phyloP scores from a whole-genome alignment of 1,140 invertebrate species.

The Dendroctonus ponderosae region DNA sequence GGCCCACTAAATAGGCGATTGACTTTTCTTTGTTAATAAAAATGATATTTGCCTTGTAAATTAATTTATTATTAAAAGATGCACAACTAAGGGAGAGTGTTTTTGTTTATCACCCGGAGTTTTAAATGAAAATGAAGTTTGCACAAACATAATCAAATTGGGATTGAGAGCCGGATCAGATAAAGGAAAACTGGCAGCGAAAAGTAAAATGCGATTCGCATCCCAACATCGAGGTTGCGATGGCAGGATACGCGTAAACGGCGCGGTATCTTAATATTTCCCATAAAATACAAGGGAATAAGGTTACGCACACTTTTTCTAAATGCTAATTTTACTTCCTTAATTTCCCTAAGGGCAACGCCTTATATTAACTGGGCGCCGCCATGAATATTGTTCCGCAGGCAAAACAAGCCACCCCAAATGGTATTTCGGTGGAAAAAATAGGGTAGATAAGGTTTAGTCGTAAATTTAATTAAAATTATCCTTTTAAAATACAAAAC shows the following conservation, averaged over 20 bases:
- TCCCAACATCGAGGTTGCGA: conserved; percentile 8
- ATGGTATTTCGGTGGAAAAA: conserved; percentile 26
- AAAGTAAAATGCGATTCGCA: conserved; percentile 15
- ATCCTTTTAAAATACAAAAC: conserved; percentile 32
- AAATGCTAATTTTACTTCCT: conserved; percentile 35
- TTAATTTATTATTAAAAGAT: too few relatives aligned
- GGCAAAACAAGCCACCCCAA: conserved; percentile 22
- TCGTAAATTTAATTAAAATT: conserved; percentile 34
- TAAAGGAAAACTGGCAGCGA: too few relatives aligned
- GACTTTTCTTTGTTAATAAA: too few relatives aligned
- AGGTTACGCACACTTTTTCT: conserved; percentile 33
- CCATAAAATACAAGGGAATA: conserved; percentile 30
- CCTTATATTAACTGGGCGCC: conserved; percentile 33
- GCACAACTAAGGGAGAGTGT: too few relatives aligned
- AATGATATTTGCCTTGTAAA: too few relatives aligned
- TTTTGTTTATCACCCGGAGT: too few relatives aligned
- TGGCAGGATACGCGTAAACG: conserved; percentile 14
- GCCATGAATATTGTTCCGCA: conserved; percentile 33
- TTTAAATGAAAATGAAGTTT: too few relatives aligned
- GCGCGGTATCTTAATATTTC: conserved; percentile 30
- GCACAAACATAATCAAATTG: too few relatives aligned
- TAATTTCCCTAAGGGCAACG: conserved; percentile 35
- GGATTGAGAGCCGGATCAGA: too few relatives aligned
- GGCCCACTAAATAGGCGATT: too few relatives aligned
- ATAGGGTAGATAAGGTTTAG: conserved; percentile 32